These are phyloP conservation scores for Porites australiensis DNA, from an alignment of 64 coral and sea anemone genomes.

Conservation along the genomic window DNA sequence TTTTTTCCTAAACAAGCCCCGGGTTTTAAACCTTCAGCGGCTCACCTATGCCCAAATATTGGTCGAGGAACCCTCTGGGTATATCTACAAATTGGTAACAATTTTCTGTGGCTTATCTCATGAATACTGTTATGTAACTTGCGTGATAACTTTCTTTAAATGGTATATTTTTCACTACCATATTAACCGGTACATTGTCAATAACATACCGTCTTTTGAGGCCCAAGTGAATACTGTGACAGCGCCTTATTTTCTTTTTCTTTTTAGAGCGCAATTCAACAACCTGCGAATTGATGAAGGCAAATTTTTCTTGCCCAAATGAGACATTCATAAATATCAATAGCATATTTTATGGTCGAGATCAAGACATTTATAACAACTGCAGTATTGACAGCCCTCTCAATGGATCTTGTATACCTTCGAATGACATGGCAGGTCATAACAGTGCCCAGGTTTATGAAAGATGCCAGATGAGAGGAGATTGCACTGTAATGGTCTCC, in stretches of 20 bases:
- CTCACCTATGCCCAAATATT: too few relatives aligned
- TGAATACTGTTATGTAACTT: too few relatives aligned
- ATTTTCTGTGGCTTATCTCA: too few relatives aligned
- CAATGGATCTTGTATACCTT: not conserved
- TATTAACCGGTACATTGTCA: too few relatives aligned
- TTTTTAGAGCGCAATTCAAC: conserved; percentile 41
- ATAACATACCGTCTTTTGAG: too few relatives aligned
- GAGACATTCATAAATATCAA: conserved; percentile 59
- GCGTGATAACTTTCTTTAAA: too few relatives aligned
- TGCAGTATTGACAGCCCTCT: not conserved
- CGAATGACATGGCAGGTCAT: conserved; percentile 25
- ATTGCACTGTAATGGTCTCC: conserved; percentile 31
- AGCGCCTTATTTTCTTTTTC: not conserved
- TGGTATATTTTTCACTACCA: too few relatives aligned
- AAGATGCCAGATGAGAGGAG: conserved; percentile 47
- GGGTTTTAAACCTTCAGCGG: too few relatives aligned
- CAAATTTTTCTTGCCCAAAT: conserved; percentile 27
- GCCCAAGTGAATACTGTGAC: too few relatives aligned
- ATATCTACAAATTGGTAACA: too few relatives aligned
- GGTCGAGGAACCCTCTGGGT: too few relatives aligned
- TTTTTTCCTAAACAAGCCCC: too few relatives aligned
- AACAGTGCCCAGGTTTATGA: conserved; percentile 51
- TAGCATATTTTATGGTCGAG: conserved; percentile 31
- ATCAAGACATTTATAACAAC: not conserved
- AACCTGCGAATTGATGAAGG: conserved; percentile 16